Conservation (phyloP, 2,888 invertebrate species). For the Folsomia manolachei region DNA sequence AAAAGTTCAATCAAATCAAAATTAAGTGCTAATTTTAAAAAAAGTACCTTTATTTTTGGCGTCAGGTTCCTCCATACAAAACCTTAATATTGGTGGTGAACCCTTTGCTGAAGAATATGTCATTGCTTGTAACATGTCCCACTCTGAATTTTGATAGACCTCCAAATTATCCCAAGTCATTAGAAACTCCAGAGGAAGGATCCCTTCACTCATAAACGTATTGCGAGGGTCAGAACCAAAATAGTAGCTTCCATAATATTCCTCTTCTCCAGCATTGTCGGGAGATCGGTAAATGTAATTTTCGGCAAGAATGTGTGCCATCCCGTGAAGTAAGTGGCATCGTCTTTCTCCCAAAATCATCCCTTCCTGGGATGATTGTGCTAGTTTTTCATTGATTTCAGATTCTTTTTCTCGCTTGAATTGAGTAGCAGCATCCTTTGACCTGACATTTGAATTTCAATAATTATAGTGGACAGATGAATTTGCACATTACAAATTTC, state of each 20-base stretch:
- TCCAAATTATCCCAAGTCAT: conserved; percentile 51
- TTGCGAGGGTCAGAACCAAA: conserved; percentile 26
- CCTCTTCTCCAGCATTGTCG: conserved; percentile 29
- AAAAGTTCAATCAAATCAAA: background rate
- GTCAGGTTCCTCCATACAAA: conserved; percentile 50
- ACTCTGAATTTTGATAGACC: conserved; percentile 45
- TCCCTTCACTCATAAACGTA: conserved; percentile 44
- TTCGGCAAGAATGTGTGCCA: conserved; percentile 38
- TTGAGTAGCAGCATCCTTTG: conserved; percentile 31
- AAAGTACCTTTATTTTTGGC: conserved; percentile 35
- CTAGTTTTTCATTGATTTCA: conserved; percentile 38
- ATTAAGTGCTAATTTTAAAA: background rate
- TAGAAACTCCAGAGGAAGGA: conserved; percentile 45
- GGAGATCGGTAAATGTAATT: conserved; percentile 43
- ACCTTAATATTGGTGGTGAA: conserved; percentile 41
- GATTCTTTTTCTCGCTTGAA: conserved; percentile 41
- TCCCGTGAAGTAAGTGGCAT: conserved; percentile 39
- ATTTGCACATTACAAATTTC: too few species aligned
- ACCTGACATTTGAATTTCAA: too few species aligned
- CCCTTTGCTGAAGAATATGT: conserved; percentile 49
- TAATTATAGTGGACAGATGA: too few species aligned
- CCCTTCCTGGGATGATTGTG: conserved; percentile 30
- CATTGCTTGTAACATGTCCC: conserved; percentile 33
- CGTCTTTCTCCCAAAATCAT: conserved; percentile 41
- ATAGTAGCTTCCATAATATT: conserved; percentile 33